Conservation (phyloP, 2,888 invertebrate species). For the Liopterus haemorrhoidalis region DNA sequence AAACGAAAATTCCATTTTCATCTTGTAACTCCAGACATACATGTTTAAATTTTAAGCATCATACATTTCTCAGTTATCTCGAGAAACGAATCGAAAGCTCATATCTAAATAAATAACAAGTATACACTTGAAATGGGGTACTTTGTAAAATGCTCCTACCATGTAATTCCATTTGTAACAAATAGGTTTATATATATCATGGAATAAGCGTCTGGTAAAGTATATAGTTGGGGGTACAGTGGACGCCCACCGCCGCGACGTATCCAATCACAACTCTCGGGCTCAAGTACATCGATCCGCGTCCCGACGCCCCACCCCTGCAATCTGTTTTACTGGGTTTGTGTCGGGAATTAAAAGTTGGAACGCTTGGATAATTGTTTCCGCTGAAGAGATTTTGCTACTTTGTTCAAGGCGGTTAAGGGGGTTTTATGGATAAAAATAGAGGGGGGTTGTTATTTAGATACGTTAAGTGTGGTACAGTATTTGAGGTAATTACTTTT, state of each 20-base stretch:
- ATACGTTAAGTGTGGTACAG: too few relatives aligned
- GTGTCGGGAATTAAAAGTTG: constrained; percentile 22
- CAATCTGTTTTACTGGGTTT: constrained; percentile 23
- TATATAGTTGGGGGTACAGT: neutral
- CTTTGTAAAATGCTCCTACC: constrained; percentile 20
- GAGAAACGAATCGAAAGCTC: constrained; percentile 11
- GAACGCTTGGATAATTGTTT: constrained; percentile 17
- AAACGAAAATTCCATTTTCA: too few relatives aligned
- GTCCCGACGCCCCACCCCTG: constrained; percentile 9
- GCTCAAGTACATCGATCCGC: constrained; percentile 10
- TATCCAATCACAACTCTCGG: constrained; percentile 9
- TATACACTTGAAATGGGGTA: constrained; percentile 16
- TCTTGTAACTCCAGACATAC: too few relatives aligned
- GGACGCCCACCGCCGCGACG: constrained; percentile 6
- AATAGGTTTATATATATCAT: constrained; percentile 23
- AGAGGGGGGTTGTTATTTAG: too few relatives aligned
- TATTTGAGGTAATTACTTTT: too few relatives aligned
- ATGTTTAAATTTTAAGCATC: too few relatives aligned
- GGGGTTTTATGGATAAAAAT: too few relatives aligned
- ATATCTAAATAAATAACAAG: constrained; percentile 22
- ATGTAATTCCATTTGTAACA: constrained; percentile 23
- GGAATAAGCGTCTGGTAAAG: constrained; percentile 15
- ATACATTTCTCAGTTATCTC: too few relatives aligned
- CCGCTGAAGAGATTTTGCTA: constrained; percentile 15
- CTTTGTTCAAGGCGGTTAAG: too few relatives aligned